These are phyloP conservation scores for Chelonoidis abingdonii DNA, from an alignment of 2,113 vertebrate genomes.

Conservation along the genomic window DNA sequence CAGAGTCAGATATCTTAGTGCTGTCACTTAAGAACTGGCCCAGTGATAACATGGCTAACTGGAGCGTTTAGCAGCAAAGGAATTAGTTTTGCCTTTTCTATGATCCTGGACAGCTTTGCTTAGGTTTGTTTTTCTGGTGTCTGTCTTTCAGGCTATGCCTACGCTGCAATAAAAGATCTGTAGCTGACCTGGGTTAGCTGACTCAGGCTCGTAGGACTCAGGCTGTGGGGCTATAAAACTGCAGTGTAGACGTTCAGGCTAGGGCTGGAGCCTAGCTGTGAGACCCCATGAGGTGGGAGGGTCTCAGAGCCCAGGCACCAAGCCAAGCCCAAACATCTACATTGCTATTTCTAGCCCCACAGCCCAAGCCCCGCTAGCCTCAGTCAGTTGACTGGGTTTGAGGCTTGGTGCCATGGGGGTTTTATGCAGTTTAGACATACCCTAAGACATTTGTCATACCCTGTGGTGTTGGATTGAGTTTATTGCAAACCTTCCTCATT, in stretches of 20 bases:
- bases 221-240: not conserved
- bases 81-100: not conserved
- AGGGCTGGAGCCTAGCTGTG: not conserved
- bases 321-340: not conserved
- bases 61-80: not conserved
- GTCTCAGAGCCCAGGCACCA: not conserved
- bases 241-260: not conserved
- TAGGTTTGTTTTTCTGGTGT: not conserved
- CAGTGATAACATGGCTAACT: not conserved
- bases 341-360: not conserved
- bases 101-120: not conserved
- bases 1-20: not conserved
- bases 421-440: not conserved
- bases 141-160: not conserved
- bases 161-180: not conserved
- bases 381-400: not conserved
- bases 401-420: not conserved
- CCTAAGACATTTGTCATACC: rapidly evolving
- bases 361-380: not conserved
- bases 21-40: not conserved
- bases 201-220: no score
- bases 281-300: not conserved
- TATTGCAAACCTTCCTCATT: not conserved
- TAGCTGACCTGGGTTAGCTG: not conserved
- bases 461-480: not conserved